Evolutionary conservation across 2,797 vertebrate genomes (phyloP).

Genomic region (Coccyzus lansbergi): DNA sequence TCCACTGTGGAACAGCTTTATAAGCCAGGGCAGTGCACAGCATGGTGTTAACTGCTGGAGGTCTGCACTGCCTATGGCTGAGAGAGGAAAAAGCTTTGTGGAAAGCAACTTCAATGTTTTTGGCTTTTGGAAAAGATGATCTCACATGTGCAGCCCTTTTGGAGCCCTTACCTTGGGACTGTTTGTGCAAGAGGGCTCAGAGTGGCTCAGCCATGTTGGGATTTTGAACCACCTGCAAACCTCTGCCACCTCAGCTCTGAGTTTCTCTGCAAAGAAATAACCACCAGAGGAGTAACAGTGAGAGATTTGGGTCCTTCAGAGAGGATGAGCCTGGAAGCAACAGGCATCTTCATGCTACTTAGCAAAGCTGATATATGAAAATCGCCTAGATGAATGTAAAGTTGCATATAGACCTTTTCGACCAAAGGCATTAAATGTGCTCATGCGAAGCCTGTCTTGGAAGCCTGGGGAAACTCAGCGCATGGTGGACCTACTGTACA

Average conservation of each 20-base stretch:
- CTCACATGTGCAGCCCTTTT: background rate
- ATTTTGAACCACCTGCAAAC: background rate
- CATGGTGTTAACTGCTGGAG: background rate
- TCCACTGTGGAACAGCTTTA: background rate
- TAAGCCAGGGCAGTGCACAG: background rate
- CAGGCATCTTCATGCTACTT: background rate
- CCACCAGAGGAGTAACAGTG: accelerated
- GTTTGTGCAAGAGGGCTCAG: background rate
- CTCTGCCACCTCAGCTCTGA: background rate
- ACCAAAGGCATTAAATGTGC: background rate
- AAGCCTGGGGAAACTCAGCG: background rate
- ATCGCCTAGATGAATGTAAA: background rate
- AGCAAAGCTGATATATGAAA: background rate
- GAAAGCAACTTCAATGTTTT: background rate
- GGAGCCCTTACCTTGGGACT: background rate
- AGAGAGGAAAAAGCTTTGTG: background rate
- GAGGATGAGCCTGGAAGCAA: background rate
- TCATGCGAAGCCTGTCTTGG: background rate
- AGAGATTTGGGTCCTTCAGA: background rate
- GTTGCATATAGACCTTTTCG: background rate
- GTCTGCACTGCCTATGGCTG: background rate
- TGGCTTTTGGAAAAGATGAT: background rate
- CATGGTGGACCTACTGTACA: background rate
- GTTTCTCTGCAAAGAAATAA: background rate
- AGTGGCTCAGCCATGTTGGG: background rate